Base-by-base conservation (phyloP, 35 echinoderm and acorn worm species). In the Strongylocentrotus purpuratus region DNA sequence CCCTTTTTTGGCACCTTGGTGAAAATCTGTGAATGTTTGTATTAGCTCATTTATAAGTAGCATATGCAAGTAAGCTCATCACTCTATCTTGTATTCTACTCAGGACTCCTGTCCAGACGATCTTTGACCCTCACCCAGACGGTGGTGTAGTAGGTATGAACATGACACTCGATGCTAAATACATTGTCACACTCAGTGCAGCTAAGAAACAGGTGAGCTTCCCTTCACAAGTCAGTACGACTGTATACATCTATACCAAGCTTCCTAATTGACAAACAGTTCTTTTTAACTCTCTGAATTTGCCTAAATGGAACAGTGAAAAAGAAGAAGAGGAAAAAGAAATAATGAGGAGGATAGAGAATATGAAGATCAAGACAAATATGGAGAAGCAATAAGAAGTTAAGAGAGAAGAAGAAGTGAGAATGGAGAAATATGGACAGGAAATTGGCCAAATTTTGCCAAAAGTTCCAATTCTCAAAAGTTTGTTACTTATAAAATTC, bases 131-230 rank as follows among this genome's bases (percentile, higher is more conserved):
- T 41, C 97, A 99, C 91, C 94, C 96, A 88, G 97, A 99, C 88
- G 95, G 95, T 48, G 98, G 98, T 96, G 96, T 99, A 5, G 97
- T 94, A 86, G 95, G 92, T 32, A 99, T 99, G 89, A 95, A 96
- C 28, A 99, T 99, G 98, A 97, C 98, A 88, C 96, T 96, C 33
- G 98, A 99, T 97, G 98, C 98, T 41, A 99, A 99, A 58, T 99
- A 99, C 86, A 71, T 99, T 18, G 98, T 96, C 31, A 97, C 98
- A 46, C 60, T 99, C 9, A 96, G 97, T 94, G 95, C 97, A 41
- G 88, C 93, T 28, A 91, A 96, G 31, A 86, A 94, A 93, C 97
- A 97, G 97, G 98, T 99, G 95, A 92, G 95, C 20, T 78, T 78
- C 65, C 4, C 22, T 28, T 78, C 28, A 8, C 65, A 78, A 78